Conservation (phyloP, 2,888 invertebrate genomes). For the Catocala sponsa region DNA sequence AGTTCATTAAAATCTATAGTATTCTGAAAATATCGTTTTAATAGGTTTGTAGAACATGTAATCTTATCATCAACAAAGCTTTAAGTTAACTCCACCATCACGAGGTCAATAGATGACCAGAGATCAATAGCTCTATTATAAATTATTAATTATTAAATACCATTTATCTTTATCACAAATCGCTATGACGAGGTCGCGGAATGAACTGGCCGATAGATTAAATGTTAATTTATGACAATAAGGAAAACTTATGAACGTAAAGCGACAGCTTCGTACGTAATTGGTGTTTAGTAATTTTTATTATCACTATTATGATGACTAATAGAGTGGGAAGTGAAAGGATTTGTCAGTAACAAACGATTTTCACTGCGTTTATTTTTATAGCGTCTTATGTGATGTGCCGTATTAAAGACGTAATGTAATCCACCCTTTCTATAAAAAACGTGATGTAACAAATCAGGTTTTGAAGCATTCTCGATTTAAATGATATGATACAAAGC, state of each 20-base stretch:
- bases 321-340: constrained; percentile 17
- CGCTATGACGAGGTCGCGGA: constrained; percentile 31
- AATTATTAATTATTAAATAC: constrained; percentile 16
- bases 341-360: background rate
- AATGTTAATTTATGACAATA: constrained; percentile 35
- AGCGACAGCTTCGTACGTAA: constrained; percentile 19
- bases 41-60: too few species aligned
- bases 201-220: constrained; percentile 21
- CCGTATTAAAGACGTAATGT: constrained; percentile 4
- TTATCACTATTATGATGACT: constrained; percentile 22
- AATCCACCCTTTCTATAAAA: constrained; percentile 2
- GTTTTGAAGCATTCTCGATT: background rate
- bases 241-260: constrained; percentile 33
- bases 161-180: constrained; percentile 33
- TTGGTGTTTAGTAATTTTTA: constrained; percentile 23
- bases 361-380: background rate
- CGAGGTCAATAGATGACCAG: constrained; percentile 13
- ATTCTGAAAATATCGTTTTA: too few species aligned
- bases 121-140: constrained; percentile 1
- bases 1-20: too few species aligned
- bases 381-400: too few species aligned
- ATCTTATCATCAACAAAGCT: too few species aligned
- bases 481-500: background rate
- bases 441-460: background rate
- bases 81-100: constrained; percentile 1